Conservation (phyloP, 2,888 invertebrate genomes). For the Himalopsyche kuldschensis region DNA sequence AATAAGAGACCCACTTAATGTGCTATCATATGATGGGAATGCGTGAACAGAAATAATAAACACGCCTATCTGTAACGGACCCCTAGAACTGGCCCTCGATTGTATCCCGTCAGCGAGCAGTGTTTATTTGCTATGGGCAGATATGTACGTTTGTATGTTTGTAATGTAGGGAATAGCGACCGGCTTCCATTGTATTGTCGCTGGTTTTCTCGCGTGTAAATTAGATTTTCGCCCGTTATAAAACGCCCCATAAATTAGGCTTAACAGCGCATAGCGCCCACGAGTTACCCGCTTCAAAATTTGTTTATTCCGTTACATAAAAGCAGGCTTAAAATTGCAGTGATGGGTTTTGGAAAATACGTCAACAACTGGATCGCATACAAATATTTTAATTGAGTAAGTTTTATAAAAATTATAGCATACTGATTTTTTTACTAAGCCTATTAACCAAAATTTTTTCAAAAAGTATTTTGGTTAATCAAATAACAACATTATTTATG, state of each 20-base stretch:
- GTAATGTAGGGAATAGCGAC: not conserved
- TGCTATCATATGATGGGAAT: too few relatives aligned
- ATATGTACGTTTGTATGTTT: not conserved
- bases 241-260: constrained; percentile 36
- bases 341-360: not conserved
- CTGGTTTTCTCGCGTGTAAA: constrained; percentile 27
- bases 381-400: too few relatives aligned
- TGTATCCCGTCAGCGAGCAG: not conserved
- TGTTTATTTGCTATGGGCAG: not conserved
- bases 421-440: too few relatives aligned
- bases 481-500: too few relatives aligned
- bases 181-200: not conserved
- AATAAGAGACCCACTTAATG: too few relatives aligned
- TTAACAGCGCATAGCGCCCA: constrained; percentile 32
- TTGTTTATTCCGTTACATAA: constrained; percentile 8
- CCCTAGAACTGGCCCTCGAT: not conserved
- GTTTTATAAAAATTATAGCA: too few relatives aligned
- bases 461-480: too few relatives aligned
- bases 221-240: constrained; percentile 36
- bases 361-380: not conserved
- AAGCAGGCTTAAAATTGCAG: not conserved
- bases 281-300: constrained; percentile 6
- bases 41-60: too few relatives aligned
- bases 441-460: too few relatives aligned
- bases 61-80: not conserved